phyloP scores from a whole-genome alignment of 2,888 invertebrate species.

The Brachyptera putata region DNA sequence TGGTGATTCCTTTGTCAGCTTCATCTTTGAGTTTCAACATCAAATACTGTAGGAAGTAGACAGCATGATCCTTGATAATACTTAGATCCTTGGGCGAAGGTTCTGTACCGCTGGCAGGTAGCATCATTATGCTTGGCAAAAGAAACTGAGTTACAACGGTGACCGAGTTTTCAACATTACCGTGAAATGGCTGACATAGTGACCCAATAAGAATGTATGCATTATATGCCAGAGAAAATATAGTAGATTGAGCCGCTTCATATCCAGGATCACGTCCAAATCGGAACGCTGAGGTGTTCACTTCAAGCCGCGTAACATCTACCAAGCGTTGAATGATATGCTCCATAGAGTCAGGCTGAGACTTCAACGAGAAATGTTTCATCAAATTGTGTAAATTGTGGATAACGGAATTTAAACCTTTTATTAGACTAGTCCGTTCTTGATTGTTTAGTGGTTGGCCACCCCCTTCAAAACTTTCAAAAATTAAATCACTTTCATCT shows the following conservation, averaged over 20 bases:
- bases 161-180: conserved; percentile 42
- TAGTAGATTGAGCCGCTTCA: neutral
- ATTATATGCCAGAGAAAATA: conserved; percentile 40
- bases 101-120: conserved; percentile 31
- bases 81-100: conserved; percentile 32
- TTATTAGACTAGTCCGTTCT: conserved; percentile 41
- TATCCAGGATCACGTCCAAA: conserved; percentile 2
- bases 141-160: conserved; percentile 44
- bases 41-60: conserved; percentile 37
- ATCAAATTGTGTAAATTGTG: conserved; percentile 45
- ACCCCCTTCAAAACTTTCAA: conserved; percentile 1
- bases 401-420: conserved; percentile 41
- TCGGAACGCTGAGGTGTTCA: conserved; percentile 8
- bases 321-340: conserved; percentile 42
- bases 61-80: conserved; percentile 38
- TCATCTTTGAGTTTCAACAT: conserved; percentile 38
- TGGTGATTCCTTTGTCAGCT: conserved; percentile 39
- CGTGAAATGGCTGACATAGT: conserved; percentile 46
- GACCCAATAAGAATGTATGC: conserved; percentile 43
- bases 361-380: conserved; percentile 44
- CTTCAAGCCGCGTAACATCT: conserved; percentile 42
- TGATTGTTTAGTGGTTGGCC: conserved; percentile 37
- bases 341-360: conserved; percentile 45
- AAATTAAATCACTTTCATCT: conserved; percentile 38
- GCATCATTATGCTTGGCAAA: conserved; percentile 43